Evolutionary conservation across 2,888 invertebrate species (phyloP), one percentile per base, ranked within the genome.

Genomic region (Amphiduros pacificus): DNA sequence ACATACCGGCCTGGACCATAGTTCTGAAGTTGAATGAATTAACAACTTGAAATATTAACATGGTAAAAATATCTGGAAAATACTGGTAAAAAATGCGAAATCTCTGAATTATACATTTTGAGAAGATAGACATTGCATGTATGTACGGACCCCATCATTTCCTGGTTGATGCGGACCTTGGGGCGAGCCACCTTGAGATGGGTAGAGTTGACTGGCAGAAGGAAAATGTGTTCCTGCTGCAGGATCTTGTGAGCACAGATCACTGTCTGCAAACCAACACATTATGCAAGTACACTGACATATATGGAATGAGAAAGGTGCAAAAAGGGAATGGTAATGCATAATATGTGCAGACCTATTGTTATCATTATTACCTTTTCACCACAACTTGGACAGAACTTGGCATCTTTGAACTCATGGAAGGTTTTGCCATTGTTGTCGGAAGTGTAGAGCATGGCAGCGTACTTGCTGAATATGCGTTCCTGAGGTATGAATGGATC

Each of bases 401-500:
- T 75, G 49, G 78, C 76, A 55, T 76, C 79, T 63, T 78, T 77
- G 60, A 80, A 76, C 63, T 78, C 78, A 32, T 79, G 77, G 68
- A 74, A 81, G 28, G 75, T 76, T 61, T 73, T 75, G 5, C 78
- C 78, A 27, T 66, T 67, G 67, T 80, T 77, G 67, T 74, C 75
- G 1, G 79, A 79, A 0, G 78, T 77, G 64, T 78, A 81, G 60
- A 80, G 58, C 79, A 81, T 79, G 54, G 78, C 80, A 17, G 79
- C 77, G 63, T 80, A 81, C 71, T 77, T 78, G 29, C 41, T 20
- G 24, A 60, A 60, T 5, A 51, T 29, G 6, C 50, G n/a, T 24
- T 57, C 54, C 32, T 54, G 56, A 1, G 56, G 56, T 6, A 77
- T 76, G 68, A 80, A 81, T 1, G 80, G 80, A 65, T 80, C 79